Evolutionary conservation across 2,113 vertebrate genomes (phyloP).

Genomic region (Epinephelus cyanopodus): DNA sequence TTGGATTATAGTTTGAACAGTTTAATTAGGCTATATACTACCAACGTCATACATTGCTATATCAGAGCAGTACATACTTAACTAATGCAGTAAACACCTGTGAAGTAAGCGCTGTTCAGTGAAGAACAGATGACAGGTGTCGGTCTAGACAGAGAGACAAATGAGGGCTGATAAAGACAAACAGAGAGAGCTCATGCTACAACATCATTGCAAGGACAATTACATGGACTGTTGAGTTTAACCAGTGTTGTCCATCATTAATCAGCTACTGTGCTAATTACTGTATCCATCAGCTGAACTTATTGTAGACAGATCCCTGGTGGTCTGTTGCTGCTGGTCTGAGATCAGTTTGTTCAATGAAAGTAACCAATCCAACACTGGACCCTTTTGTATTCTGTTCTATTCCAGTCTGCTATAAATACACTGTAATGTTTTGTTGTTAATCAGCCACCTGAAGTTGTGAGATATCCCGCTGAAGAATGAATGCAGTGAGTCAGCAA

Average conservation of each 20-base stretch:
- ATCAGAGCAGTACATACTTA: no score
- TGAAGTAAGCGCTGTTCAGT: background rate
- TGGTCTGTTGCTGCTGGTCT: slow-evolving; percentile 11
- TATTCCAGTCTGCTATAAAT: slow-evolving; percentile 20
- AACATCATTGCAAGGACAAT: slow-evolving; percentile 27
- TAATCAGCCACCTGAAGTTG: slow-evolving; percentile 60
- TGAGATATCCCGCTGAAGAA: slow-evolving; percentile 18
- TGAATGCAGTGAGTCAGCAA: slow-evolving; percentile 38
- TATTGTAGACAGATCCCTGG: background rate
- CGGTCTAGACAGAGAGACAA: background rate
- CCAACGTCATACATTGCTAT: background rate
- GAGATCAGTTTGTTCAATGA: slow-evolving; percentile 1
- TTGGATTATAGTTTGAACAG: no score
- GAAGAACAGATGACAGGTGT: background rate
- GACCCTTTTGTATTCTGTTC: background rate
- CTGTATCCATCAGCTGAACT: slow-evolving; percentile 15
- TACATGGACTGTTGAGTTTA: slow-evolving; percentile 36
- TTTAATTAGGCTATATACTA: no score
- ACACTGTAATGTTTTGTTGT: slow-evolving; percentile 8
- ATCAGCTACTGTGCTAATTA: slow-evolving; percentile 25
- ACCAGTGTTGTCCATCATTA: slow-evolving; percentile 26
- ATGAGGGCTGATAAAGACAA: background rate
- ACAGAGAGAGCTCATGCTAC: background rate
- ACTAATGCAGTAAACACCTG: no score
- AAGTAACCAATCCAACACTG: background rate